Conservation (phyloP, 2,888 invertebrate species). For the Dorcus hopei region DNA sequence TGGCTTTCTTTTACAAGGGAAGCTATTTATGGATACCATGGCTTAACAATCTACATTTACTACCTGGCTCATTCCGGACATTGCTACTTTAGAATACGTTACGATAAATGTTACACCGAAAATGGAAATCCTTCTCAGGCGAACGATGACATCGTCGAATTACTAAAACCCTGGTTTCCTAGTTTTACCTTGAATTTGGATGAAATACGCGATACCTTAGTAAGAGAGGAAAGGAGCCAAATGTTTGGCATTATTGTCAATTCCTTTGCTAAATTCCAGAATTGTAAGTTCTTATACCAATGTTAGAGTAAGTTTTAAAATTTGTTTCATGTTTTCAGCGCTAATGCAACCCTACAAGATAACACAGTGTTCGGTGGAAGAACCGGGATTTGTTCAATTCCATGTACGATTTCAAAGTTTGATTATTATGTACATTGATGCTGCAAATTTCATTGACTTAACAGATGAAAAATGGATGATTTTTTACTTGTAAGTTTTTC, state of each 20-base stretch:
- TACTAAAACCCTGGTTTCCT: slow-evolving; percentile 41
- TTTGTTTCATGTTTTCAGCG: slow-evolving; percentile 1
- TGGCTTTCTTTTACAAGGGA: slow-evolving; percentile 53
- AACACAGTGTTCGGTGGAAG: slow-evolving; percentile 68
- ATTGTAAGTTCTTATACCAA: slow-evolving; percentile 10
- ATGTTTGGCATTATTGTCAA: slow-evolving; percentile 37
- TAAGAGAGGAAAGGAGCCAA: slow-evolving; percentile 34
- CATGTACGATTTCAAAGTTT: slow-evolving; percentile 87
- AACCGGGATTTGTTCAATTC: slow-evolving; percentile 72
- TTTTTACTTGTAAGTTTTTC: slow-evolving; percentile 68
- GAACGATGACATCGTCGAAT: slow-evolving; percentile 36
- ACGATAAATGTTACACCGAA: slow-evolving; percentile 61
- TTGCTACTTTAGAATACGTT: slow-evolving; percentile 76
- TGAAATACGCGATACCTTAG: slow-evolving; percentile 30
- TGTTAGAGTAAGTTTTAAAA: not conserved
- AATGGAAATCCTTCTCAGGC: slow-evolving; percentile 31
- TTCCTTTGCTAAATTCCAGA: slow-evolving; percentile 20
- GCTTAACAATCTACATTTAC: slow-evolving; percentile 68
- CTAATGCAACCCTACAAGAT: slow-evolving; percentile 62
- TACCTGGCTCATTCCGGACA: slow-evolving; percentile 79
- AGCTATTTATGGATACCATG: slow-evolving; percentile 90
- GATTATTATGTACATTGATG: slow-evolving; percentile 94
- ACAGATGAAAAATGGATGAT: slow-evolving; percentile 91
- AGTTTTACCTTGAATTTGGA: slow-evolving; percentile 29
- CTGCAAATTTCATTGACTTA: slow-evolving; percentile 88